Conservation (phyloP, 2,888 invertebrate genomes). For the Pseudococcus longispinus region DNA sequence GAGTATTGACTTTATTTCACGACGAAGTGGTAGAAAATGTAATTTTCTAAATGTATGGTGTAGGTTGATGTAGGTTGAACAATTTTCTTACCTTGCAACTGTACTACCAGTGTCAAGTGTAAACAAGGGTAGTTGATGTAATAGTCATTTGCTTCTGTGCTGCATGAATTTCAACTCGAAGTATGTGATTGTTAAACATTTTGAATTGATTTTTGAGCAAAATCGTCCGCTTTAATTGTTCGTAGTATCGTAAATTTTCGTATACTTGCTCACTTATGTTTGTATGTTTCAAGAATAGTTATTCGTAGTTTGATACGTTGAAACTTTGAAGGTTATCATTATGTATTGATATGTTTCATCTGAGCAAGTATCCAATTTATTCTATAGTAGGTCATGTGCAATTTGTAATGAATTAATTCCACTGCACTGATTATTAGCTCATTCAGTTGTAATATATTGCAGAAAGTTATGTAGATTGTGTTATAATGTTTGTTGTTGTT, state of each 20-base stretch:
- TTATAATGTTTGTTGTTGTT: neutral
- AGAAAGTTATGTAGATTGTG: neutral
- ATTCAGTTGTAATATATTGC: neutral
- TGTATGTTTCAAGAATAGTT: neutral
- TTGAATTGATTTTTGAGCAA: neutral
- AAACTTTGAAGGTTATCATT: conserved; percentile 9
- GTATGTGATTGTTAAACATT: neutral
- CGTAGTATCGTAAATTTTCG: neutral
- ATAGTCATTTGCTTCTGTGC: conserved; percentile 15
- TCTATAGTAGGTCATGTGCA: conserved; percentile 1
- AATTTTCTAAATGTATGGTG: neutral
- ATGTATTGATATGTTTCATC: neutral
- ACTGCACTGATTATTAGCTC: neutral
- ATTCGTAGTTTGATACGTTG: neutral
- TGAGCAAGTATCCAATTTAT: neutral
- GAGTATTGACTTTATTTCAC: conserved; percentile 9
- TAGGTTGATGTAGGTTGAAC: neutral
- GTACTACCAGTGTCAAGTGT: neutral
- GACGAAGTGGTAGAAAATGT: neutral
- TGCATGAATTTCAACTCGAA: neutral
- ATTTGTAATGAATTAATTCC: neutral
- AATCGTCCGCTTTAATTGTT: neutral
- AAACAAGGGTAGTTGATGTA: conserved; percentile 12
- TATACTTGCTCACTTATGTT: neutral
- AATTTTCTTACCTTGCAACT: neutral